Percentiles rank a stretch among this genome's conserved stretches.
phyloP scores from a whole-genome alignment of 37 sponge, comb jelly and placozoan species.

The Spongia lamella region DNA sequence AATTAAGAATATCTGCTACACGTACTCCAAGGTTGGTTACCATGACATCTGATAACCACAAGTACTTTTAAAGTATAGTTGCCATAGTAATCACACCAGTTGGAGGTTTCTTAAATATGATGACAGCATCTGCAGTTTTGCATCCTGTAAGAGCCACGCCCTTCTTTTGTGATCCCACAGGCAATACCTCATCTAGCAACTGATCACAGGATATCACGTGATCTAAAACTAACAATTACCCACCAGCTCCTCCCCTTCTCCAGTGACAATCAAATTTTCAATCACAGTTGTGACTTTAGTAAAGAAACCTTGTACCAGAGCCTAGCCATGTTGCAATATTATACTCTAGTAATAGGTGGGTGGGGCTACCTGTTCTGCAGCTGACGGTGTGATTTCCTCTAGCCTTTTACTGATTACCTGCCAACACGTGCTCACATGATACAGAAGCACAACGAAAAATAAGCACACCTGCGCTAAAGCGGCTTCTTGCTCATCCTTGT shows the following conservation, averaged over 20 bases:
- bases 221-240: background rate
- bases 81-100: conserved; percentile 34
- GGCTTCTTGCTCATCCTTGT: conserved; percentile 29
- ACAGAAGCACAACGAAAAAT: background rate
- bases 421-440: background rate
- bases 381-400: conserved; percentile 57
- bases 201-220: background rate
- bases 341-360: background rate
- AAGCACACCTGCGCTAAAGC: conserved; percentile 45
- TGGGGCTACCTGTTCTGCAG: conserved; percentile 57
- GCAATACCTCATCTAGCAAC: conserved; percentile 77
- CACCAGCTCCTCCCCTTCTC: conserved; percentile 72
- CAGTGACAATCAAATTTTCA: conserved; percentile 67
- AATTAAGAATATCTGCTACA: conserved; percentile 30
- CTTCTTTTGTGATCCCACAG: conserved; percentile 82
- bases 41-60: conserved; percentile 1
- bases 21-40: conserved; percentile 11
- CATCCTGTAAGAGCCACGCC: conserved; percentile 72
- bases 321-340: background rate
- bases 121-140: conserved; percentile 73
- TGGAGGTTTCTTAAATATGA: conserved; percentile 71
- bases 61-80: too few species aligned
- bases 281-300: conserved; percentile 59
- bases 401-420: conserved; percentile 41
- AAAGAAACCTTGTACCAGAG: conserved; percentile 47